A percentile compares a stretch with the other conserved stretches of the same genome.
These are phyloP conservation scores for Hexactinellida sp. DNA, from an alignment of 37 sponge, comb jelly and placozoan species.

Conservation along the genomic window DNA sequence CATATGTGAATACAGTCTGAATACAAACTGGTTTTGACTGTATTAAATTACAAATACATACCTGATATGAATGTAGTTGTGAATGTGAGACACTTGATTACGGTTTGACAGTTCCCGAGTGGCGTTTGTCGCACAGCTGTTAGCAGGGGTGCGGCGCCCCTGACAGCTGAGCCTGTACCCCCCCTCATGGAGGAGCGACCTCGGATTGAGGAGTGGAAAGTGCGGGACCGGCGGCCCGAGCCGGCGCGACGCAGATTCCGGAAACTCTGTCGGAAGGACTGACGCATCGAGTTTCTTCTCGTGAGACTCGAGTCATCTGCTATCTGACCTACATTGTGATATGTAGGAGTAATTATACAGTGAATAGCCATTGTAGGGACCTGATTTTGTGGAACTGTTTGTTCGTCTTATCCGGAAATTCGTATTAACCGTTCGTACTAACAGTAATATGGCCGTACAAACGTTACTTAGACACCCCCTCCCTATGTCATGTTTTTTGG, in stretches of 20 bases:
- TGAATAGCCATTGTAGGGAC: too few species aligned
- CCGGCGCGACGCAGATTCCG: not conserved
- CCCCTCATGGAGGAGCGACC: not conserved
- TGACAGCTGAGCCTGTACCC: not conserved
- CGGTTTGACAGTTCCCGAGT: not conserved
- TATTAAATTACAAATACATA: too few species aligned
- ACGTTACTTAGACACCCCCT: too few species aligned
- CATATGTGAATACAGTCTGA: too few species aligned
- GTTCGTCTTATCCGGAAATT: too few species aligned
- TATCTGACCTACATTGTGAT: not conserved
- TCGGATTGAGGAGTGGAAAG: not conserved
- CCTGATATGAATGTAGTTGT: not conserved
- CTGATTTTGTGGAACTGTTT: too few species aligned
- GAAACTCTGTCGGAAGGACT: conserved; percentile 3
- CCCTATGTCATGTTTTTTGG: too few species aligned
- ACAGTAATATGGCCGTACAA: too few species aligned
- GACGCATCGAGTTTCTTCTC: not conserved
- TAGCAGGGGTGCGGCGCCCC: not conserved
- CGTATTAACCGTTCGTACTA: too few species aligned
- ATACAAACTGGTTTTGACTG: too few species aligned
- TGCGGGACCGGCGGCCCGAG: not conserved
- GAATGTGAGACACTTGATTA: not conserved
- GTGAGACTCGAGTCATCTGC: not conserved
- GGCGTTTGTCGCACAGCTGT: not conserved
- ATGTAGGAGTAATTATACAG: too few species aligned